phyloP scores from a whole-genome alignment of 2,797 vertebrate genomes.

The Galaxias olidus region DNA sequence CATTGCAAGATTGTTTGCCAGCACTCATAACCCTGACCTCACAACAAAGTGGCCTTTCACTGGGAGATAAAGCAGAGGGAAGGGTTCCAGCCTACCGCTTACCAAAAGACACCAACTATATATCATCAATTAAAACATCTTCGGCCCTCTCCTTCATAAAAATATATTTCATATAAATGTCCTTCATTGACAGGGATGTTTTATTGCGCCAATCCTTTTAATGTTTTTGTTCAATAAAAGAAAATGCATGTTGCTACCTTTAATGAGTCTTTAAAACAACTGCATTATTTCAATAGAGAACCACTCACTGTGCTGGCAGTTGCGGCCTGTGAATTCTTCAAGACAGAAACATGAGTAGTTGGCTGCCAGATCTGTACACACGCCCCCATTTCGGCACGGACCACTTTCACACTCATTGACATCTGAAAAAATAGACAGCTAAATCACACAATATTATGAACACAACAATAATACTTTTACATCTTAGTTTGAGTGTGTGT shows the following conservation, averaged over 20 bases:
- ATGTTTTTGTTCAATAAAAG: background rate
- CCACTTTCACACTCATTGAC: conserved; percentile 85
- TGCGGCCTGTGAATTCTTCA: conserved; percentile 84
- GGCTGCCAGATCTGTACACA: conserved; percentile 83
- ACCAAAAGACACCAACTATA: too few species aligned
- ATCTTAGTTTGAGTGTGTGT: too few species aligned
- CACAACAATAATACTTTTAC: too few species aligned
- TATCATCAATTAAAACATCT: too few species aligned
- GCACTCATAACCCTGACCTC: too few species aligned
- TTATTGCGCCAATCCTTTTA: background rate
- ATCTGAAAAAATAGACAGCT: conserved; percentile 61
- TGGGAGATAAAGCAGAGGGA: too few species aligned
- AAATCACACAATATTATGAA: conserved; percentile 2
- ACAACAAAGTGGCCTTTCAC: too few species aligned
- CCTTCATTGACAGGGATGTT: too few species aligned
- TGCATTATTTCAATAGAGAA: background rate
- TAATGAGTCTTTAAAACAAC: background rate
- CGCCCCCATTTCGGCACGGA: conserved; percentile 85
- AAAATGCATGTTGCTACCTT: background rate
- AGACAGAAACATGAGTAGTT: conserved; percentile 87
- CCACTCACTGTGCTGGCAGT: conserved; percentile 85
- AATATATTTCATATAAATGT: too few species aligned
- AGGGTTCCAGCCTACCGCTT: too few species aligned
- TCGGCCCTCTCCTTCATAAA: too few species aligned
- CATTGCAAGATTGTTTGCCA: too few species aligned